Evolutionary conservation across 2,888 invertebrate genomes (phyloP).

Genomic region (Stenolophus ochropezus): DNA sequence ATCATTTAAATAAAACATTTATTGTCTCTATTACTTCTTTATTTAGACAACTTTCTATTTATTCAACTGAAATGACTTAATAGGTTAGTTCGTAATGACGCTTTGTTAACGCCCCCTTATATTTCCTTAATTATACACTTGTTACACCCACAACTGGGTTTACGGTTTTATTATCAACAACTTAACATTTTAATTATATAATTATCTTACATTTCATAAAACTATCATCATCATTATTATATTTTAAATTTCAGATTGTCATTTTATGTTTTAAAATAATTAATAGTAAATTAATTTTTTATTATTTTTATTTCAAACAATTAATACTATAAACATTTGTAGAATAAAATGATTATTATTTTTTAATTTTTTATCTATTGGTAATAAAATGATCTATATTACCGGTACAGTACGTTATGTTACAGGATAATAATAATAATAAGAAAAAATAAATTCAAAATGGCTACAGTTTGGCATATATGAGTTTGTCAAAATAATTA

Average conservation of each 20-base stretch:
- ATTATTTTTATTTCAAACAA: too few relatives aligned
- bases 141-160: too few relatives aligned
- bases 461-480: slow-evolving; percentile 52
- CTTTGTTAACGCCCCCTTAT: background rate
- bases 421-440: slow-evolving; percentile 58
- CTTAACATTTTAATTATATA: too few relatives aligned
- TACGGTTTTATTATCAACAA: too few relatives aligned
- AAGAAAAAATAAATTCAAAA: slow-evolving; percentile 59
- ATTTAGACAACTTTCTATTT: background rate
- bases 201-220: background rate
- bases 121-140: background rate
- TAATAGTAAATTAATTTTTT: background rate
- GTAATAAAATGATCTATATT: slow-evolving; percentile 16
- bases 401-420: slow-evolving; percentile 33
- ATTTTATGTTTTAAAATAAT: background rate
- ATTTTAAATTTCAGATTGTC: background rate
- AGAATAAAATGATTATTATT: background rate
- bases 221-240: background rate
- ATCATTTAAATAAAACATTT: slow-evolving; percentile 52
- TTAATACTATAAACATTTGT: too few relatives aligned
- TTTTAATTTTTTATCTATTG: background rate
- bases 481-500: slow-evolving; percentile 57
- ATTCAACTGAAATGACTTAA: background rate
- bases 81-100: too few relatives aligned
- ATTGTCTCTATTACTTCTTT: background rate